Evolutionary conservation across 2,797 vertebrate genomes (phyloP).

Genomic region (Pseudocheirus occidentalis): DNA sequence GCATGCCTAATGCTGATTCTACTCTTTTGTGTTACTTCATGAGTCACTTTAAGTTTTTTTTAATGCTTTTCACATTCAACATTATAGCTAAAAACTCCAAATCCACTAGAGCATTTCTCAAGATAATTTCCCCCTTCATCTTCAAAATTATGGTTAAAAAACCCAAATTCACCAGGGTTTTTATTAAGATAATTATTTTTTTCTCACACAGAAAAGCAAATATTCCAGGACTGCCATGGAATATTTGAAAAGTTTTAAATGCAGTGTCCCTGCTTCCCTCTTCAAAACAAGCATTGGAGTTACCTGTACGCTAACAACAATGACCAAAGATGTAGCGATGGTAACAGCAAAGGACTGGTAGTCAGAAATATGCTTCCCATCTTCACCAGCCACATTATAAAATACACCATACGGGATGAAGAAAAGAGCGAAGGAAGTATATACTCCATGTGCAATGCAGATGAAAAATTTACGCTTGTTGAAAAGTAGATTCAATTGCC

Average conservation of each 20-base stretch:
- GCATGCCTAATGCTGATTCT: constrained; percentile 7
- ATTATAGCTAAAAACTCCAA: constrained; percentile 35
- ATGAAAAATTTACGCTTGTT: constrained; percentile 92
- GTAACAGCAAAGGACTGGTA: constrained; percentile 91
- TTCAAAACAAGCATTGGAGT: constrained; percentile 37
- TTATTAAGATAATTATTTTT: constrained; percentile 18
- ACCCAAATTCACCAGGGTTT: neutral
- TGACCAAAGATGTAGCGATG: constrained; percentile 90
- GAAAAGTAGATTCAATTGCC: constrained; percentile 91
- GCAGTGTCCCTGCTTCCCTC: neutral
- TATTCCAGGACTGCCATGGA: neutral
- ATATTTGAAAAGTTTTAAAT: neutral
- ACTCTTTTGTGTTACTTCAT: neutral
- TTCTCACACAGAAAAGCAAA: constrained; percentile 8
- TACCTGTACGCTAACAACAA: constrained; percentile 92
- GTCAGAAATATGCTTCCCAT: constrained; percentile 87
- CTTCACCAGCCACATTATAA: constrained; percentile 83
- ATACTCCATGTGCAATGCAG: constrained; percentile 89
- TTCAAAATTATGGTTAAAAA: constrained; percentile 46
- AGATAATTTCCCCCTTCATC: neutral
- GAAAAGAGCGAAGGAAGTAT: constrained; percentile 90
- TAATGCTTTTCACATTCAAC: constrained; percentile 12
- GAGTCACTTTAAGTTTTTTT: neutral
- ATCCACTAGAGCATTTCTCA: constrained; percentile 21
- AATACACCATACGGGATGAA: constrained; percentile 91